phyloP scores from a whole-genome alignment of 2,797 vertebrate genomes.

The Astyanax mexicanus region DNA sequence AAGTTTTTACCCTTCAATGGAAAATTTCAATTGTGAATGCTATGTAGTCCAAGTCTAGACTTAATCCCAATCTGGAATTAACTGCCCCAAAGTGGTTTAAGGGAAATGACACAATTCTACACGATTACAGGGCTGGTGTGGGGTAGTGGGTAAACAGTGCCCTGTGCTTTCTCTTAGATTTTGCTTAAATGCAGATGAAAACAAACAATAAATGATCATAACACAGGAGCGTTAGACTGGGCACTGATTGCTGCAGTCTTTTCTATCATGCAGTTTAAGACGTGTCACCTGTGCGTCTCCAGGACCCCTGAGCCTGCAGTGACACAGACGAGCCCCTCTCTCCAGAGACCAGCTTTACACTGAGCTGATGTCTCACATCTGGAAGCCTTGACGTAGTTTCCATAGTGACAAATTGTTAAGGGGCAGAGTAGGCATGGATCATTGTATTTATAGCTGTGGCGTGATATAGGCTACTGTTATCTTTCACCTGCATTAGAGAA shows the following conservation, averaged over 20 bases:
- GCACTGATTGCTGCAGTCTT: not conserved
- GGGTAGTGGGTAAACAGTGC: not conserved
- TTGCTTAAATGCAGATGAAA: not conserved
- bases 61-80: no score
- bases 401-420: slow-evolving; percentile 51
- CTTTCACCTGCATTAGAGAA: not conserved
- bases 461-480: not conserved
- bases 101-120: no score
- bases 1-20: no score
- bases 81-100: no score
- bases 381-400: slow-evolving; percentile 48
- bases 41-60: no score
- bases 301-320: slow-evolving; percentile 8
- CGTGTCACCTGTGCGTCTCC: slow-evolving; percentile 19
- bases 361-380: slow-evolving; percentile 44
- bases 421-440: slow-evolving; percentile 47
- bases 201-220: not conserved
- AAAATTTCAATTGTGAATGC: no score
- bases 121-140: no score
- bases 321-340: slow-evolving; percentile 18
- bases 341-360: slow-evolving; percentile 16
- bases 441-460: slow-evolving; percentile 43
- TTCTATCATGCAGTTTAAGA: not conserved
- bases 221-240: not conserved
- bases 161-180: not conserved